Evolutionary conservation across 1,140 invertebrate genomes (phyloP).

Genomic region (Drosophila micromelanica): DNA sequence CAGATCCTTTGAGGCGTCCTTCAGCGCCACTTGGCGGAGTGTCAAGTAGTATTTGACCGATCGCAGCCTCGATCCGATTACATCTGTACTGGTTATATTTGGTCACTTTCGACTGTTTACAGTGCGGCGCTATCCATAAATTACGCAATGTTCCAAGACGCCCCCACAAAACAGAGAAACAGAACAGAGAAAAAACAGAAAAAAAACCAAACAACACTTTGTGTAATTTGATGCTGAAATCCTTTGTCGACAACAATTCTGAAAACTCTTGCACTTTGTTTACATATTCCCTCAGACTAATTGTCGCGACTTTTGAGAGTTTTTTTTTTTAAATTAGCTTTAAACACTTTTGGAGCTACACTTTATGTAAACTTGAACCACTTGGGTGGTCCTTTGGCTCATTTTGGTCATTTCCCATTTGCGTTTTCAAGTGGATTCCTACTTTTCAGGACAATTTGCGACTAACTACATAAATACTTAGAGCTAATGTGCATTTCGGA

Average conservation of each 20-base stretch:
- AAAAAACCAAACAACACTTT: slow-evolving; percentile 32
- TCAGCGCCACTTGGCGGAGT: slow-evolving; percentile 79
- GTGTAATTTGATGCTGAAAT: slow-evolving; percentile 60
- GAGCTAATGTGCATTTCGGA: slow-evolving; percentile 51
- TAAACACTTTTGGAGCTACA: neutral
- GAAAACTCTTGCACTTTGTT: slow-evolving; percentile 57
- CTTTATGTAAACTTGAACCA: neutral
- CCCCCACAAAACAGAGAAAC: slow-evolving; percentile 11
- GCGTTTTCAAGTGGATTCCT: slow-evolving; percentile 42
- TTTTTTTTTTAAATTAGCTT: neutral
- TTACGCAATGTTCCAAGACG: slow-evolving; percentile 54
- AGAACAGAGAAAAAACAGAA: neutral
- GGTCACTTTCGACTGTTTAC: slow-evolving; percentile 75
- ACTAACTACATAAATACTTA: slow-evolving; percentile 40
- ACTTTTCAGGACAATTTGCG: slow-evolving; percentile 20
- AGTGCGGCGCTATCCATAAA: slow-evolving; percentile 78
- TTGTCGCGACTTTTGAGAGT: slow-evolving; percentile 52
- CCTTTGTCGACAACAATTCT: slow-evolving; percentile 72
- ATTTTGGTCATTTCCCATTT: neutral
- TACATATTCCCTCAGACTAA: slow-evolving; percentile 66
- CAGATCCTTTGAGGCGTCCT: slow-evolving; percentile 61
- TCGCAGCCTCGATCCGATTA: slow-evolving; percentile 62
- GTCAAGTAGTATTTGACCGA: slow-evolving; percentile 69
- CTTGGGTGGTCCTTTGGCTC: slow-evolving; percentile 19
- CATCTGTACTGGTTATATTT: slow-evolving; percentile 59